These are phyloP conservation scores for Antitype chi DNA, from an alignment of 2,888 invertebrate genomes.

Conservation along the genomic window DNA sequence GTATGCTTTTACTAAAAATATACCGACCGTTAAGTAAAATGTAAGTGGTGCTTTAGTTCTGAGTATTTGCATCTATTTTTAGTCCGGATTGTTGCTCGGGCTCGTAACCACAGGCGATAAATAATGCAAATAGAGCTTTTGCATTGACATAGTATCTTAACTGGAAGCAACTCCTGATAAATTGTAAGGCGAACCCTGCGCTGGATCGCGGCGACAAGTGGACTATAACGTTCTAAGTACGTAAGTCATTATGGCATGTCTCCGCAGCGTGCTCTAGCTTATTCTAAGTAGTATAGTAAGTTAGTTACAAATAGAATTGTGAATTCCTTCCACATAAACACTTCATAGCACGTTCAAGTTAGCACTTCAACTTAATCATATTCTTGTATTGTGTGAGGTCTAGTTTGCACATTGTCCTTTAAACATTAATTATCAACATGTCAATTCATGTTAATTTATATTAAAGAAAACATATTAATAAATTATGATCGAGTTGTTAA, in stretches of 20 bases:
- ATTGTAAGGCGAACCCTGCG: constrained; percentile 42
- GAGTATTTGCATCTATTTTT: constrained; percentile 81
- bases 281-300: not conserved
- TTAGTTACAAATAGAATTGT: constrained; percentile 14
- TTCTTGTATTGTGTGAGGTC: constrained; percentile 49
- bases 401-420: constrained; percentile 52
- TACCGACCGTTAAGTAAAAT: constrained; percentile 68
- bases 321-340: constrained; percentile 22
- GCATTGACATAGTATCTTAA: constrained; percentile 71
- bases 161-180: constrained; percentile 63
- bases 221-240: constrained; percentile 37
- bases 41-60: constrained; percentile 74
- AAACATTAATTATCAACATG: constrained; percentile 50
- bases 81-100: constrained; percentile 81
- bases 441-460: constrained; percentile 44
- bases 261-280: constrained; percentile 6
- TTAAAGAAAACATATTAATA: constrained; percentile 53
- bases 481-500: constrained; percentile 35
- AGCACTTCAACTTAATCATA: constrained; percentile 35
- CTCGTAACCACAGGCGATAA: constrained; percentile 80
- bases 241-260: constrained; percentile 32
- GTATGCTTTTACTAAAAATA: constrained; percentile 65
- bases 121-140: constrained; percentile 80
- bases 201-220: constrained; percentile 40
- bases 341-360: constrained; percentile 22